Base-by-base conservation (phyloP, 1,140 invertebrate species). In the Zaprionus taronus region DNA sequence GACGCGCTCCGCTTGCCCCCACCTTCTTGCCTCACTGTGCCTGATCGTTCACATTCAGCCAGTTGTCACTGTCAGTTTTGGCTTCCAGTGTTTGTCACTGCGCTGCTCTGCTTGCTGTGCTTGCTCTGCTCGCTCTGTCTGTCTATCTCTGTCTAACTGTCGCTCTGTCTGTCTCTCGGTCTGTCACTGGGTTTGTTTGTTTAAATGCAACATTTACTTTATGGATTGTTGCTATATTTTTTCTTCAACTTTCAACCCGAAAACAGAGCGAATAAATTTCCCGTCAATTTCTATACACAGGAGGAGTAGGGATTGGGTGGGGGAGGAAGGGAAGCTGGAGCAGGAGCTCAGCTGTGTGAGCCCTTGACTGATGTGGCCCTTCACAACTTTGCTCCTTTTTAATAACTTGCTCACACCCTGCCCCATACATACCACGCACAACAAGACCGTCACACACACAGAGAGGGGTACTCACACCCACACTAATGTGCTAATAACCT, bases 171-270 rank as follows among this genome's bases (percentile, higher is more conserved):
- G 31, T 55, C 51, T 20, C 22, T 56, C 38, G 51, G 34, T 55
- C 38, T 67, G 49, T 61, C 77, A 72, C 63, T 72, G 58, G 80
- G 73, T 83, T 87, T 87, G 83, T 87, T 87, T 87, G 83, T 81
- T 87, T 87, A 87, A 87, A 87, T 87, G 83, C 83, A 81, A 83
- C 84, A 89, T 89, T 89, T 89, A 89, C 84, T 89, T 89, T 89
- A 89, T 89, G 84, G 84, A 89, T 89, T 89, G 84, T 89, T 89
- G 84, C 85, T 89, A 89, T 89, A 89, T 89, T 89, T 89, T 87
- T 89, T 90, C 84, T 89, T 90, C 84, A 87, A 89, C 83, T 86
- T 79, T 69, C 77, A 80, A 74, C 85, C 81, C 81, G 64, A 89
- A 89, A 79, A 56, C 79, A 76, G 65, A 87, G 62, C 84, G 78